These are phyloP conservation scores for Chaetorhynchus papuensis DNA, from an alignment of 2,113 vertebrate genomes.

Conservation along the genomic window DNA sequence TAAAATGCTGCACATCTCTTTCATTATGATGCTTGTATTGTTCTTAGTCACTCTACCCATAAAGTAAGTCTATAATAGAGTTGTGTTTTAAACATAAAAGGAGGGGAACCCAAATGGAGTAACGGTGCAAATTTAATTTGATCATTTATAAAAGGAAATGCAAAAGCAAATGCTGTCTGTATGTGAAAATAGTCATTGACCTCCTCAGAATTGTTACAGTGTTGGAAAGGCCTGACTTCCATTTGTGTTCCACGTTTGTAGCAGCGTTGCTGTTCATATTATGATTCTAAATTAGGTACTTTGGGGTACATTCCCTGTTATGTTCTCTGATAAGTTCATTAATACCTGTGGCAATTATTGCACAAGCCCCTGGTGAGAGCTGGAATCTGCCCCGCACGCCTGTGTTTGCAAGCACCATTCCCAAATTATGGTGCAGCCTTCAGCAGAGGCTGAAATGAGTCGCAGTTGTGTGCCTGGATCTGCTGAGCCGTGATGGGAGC, in stretches of 20 bases:
- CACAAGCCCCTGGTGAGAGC: not conserved
- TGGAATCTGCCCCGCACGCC: not conserved
- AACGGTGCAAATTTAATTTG: not conserved
- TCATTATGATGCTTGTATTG: conserved; percentile 1
- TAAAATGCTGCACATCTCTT: conserved; percentile 1
- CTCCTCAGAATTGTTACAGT: not conserved
- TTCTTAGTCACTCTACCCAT: not conserved
- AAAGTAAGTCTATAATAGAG: not conserved
- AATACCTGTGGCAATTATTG: not conserved
- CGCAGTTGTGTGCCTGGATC: not conserved
- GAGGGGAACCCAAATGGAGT: not conserved
- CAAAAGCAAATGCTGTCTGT: not conserved
- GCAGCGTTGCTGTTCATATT: not conserved
- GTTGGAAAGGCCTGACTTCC: not conserved
- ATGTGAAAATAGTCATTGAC: not conserved
- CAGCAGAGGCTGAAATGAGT: accelerated
- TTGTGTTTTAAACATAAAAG: not conserved
- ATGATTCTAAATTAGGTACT: not conserved
- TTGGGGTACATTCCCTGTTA: not conserved
- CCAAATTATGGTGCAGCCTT: not conserved
- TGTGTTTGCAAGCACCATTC: not conserved
- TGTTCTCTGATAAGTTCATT: not conserved
- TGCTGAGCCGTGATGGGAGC: not conserved
- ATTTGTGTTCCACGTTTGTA: not conserved
- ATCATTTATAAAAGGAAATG: not conserved